Base-by-base conservation (phyloP, 2,113 vertebrate species). In the Ictalurus punctatus region DNA sequence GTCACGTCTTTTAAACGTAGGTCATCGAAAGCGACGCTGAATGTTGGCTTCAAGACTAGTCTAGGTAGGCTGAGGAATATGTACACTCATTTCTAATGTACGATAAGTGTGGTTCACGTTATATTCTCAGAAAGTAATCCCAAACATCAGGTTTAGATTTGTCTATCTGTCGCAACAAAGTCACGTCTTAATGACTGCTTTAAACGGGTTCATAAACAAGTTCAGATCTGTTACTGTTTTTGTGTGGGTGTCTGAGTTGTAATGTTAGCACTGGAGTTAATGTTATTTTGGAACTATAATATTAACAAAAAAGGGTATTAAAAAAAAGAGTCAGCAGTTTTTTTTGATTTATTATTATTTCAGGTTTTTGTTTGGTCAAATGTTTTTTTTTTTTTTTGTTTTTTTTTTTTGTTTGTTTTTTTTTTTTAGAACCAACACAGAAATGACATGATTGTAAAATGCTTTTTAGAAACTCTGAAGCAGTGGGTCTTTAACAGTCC, bases 41-140 rank as follows among this genome's bases (percentile, higher is more conserved):
- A 67, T 88, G 65, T 82, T 82, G 89, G 69, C 88, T n/a, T 40
- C 69, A 37, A 61, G 44, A 52, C 25, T 48, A 74, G 79, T 87
- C 23, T 27, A 82, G 78, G 86, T 83, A 59, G 65, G 79, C 21
- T 58, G 6, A 81, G 44, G 23, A 80, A 59, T 44, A 16, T 83
- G 21, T 27, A 37, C 76, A 79, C 25, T 74, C 17, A 0, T n/a
- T 27, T 48, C 7, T 80, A 40, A 74, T 74, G 8, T 6, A 14
- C 48, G 5, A 78, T 52, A 27, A 48, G 12, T 54, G 23, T 78
- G 3, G 10, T 17, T 4, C 16, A 34, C 13, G 12, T 6, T 6
- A 13, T 69, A 69, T 69, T 69, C 65, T 14, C 19, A 40, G 7
- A 25, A 12, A 78, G 40, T 73, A 73, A n/a, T 76, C 40, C 73